phyloP scores from a whole-genome alignment of 2,113 vertebrate genomes.

The Sminthopsis crassicaudata region DNA sequence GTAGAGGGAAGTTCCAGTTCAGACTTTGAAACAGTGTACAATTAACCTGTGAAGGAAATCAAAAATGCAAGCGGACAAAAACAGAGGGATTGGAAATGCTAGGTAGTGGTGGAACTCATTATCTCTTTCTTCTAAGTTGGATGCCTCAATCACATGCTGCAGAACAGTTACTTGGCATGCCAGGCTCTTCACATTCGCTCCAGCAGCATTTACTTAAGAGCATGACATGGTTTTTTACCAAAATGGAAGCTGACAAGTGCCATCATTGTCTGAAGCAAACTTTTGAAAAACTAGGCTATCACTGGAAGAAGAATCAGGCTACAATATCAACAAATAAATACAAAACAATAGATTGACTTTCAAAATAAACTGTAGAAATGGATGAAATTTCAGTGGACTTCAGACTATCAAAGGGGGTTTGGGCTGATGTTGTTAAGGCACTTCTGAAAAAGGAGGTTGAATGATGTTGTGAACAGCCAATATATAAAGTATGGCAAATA shows the following conservation, averaged over 20 bases:
- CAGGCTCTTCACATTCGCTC: slow-evolving; percentile 90
- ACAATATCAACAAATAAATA: slow-evolving; percentile 91
- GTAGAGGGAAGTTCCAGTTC: background rate
- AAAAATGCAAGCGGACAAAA: too few species aligned
- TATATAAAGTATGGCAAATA: too few species aligned
- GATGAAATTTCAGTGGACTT: slow-evolving; percentile 93
- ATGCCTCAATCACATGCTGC: too few species aligned
- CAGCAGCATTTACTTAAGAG: slow-evolving; percentile 92
- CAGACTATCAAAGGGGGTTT: slow-evolving; percentile 93
- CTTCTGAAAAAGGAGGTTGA: slow-evolving; percentile 90
- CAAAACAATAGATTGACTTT: slow-evolving; percentile 94
- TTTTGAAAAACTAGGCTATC: slow-evolving; percentile 87
- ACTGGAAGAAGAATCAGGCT: slow-evolving; percentile 90
- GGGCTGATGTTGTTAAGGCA: slow-evolving; percentile 93
- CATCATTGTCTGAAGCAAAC: slow-evolving; percentile 85
- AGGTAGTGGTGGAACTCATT: too few species aligned
- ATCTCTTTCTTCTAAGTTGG: slow-evolving; percentile 93
- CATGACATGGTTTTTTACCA: slow-evolving; percentile 92
- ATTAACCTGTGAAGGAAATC: too few species aligned
- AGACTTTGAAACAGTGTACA: too few species aligned
- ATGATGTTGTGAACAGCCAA: slow-evolving; percentile 86
- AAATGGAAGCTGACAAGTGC: slow-evolving; percentile 85
- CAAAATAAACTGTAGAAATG: slow-evolving; percentile 92
- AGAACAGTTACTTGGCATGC: slow-evolving; percentile 92
- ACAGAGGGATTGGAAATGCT: too few species aligned